These are phyloP conservation scores for Trissolcus basalis DNA, from an alignment of 1,140 invertebrate species.

Conservation along the genomic window DNA sequence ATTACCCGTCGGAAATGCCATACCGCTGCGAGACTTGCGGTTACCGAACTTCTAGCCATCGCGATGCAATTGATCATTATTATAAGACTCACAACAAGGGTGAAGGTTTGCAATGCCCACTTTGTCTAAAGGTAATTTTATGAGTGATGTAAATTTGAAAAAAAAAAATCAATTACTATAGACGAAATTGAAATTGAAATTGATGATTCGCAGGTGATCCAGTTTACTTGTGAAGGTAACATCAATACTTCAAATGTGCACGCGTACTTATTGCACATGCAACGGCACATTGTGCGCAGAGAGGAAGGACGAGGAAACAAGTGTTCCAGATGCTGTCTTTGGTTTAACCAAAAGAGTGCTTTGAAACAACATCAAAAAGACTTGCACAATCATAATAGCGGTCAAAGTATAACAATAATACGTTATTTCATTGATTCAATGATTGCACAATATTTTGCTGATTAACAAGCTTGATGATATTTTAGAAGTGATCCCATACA, in stretches of 20 bases:
- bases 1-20: conserved; percentile 86
- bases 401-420: conserved; percentile 56
- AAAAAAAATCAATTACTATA: too few species aligned
- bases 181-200: too few species aligned
- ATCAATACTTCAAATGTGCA: conserved; percentile 66
- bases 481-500: conserved; percentile 71
- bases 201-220: conserved; percentile 55
- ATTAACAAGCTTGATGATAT: conserved; percentile 5
- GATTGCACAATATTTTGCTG: too few species aligned
- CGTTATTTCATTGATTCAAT: conserved; percentile 22
- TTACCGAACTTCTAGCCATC: conserved; percentile 85
- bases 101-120: conserved; percentile 82
- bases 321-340: conserved; percentile 82
- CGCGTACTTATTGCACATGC: conserved; percentile 72
- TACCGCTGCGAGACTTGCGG: conserved; percentile 85
- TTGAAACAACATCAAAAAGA: conserved; percentile 72
- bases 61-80: conserved; percentile 84
- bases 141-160: too few species aligned
- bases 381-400: conserved; percentile 60
- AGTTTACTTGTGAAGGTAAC: conserved; percentile 64
- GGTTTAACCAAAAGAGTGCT: conserved; percentile 82
- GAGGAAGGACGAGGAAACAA: conserved; percentile 80
- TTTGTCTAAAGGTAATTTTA: conserved; percentile 84
- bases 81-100: conserved; percentile 80
- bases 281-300: conserved; percentile 70